A percentile compares a stretch with the other conserved stretches of the same genome.
phyloP scores from a whole-genome alignment of 2,888 invertebrate genomes.

The Drosophila planitibia region DNA sequence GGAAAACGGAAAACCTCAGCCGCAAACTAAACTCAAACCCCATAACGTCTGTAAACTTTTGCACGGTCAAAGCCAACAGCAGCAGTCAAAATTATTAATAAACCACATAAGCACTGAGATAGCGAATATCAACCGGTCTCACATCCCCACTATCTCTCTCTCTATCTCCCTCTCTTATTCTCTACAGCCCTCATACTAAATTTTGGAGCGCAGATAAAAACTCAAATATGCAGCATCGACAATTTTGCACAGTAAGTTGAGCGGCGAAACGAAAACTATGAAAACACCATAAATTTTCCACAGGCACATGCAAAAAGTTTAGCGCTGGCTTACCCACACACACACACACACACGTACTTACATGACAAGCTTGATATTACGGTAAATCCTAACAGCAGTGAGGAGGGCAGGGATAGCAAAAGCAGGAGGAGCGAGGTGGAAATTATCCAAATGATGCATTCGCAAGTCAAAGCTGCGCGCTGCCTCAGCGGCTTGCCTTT shows the following conservation, averaged over 20 bases:
- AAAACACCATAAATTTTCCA: slow-evolving; percentile 74
- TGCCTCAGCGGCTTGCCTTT: slow-evolving; percentile 30
- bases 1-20: slow-evolving; percentile 5
- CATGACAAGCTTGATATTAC: slow-evolving; percentile 8
- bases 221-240: slow-evolving; percentile 74
- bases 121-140: slow-evolving; percentile 42
- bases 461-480: slow-evolving; percentile 45
- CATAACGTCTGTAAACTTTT: slow-evolving; percentile 38
- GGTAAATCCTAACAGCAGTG: not conserved
- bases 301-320: slow-evolving; percentile 57
- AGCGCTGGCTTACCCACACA: slow-evolving; percentile 42
- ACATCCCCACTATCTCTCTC: not conserved
- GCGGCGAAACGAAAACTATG: slow-evolving; percentile 63
- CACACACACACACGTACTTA: slow-evolving; percentile 10
- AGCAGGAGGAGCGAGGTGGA: slow-evolving; percentile 14
- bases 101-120: slow-evolving; percentile 58
- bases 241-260: slow-evolving; percentile 60
- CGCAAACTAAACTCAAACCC: slow-evolving; percentile 19
- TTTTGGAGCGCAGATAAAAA: slow-evolving; percentile 65
- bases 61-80: slow-evolving; percentile 36
- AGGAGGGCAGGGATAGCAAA: slow-evolving; percentile 1
- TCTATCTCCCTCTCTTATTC: not conserved
- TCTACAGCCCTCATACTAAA: slow-evolving; percentile 15
- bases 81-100: slow-evolving; percentile 68
- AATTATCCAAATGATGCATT: slow-evolving; percentile 70